phyloP scores from a whole-genome alignment of 2,888 invertebrate genomes.

The Cyclophora punctaria region DNA sequence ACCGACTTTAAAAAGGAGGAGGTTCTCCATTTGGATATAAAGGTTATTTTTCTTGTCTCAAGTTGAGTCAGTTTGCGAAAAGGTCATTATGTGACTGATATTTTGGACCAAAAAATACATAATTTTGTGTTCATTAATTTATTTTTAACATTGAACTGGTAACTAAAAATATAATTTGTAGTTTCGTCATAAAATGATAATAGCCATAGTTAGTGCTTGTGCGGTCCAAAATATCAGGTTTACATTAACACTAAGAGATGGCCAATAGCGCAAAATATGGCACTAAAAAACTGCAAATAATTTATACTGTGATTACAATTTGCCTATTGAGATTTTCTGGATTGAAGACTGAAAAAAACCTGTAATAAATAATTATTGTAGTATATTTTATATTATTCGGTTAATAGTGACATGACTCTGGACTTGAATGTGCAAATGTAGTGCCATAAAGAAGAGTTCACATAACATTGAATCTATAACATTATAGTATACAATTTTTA shows the following conservation, averaged over 20 bases:
- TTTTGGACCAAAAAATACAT: too few species aligned
- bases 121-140: too few species aligned
- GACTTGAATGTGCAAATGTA: conserved; percentile 47
- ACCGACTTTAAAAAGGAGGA: too few species aligned
- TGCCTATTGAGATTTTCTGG: conserved; percentile 71
- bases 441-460: conserved; percentile 62
- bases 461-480: conserved; percentile 25
- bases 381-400: conserved; percentile 9
- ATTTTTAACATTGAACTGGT: too few species aligned
- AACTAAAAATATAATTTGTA: too few species aligned
- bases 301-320: conserved; percentile 59
- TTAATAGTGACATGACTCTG: conserved; percentile 33
- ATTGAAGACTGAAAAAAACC: conserved; percentile 63
- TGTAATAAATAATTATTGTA: neutral
- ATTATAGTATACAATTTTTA: conserved; percentile 26
- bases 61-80: too few species aligned
- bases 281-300: conserved; percentile 48
- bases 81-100: too few species aligned
- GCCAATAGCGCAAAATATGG: conserved; percentile 40
- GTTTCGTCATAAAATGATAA: too few species aligned
- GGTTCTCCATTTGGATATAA: too few species aligned
- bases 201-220: too few species aligned
- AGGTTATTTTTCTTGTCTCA: too few species aligned
- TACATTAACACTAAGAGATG: conserved; percentile 6
- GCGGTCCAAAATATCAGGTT: too few species aligned